Conservation (phyloP, 1,140 invertebrate species). For the Drosophila mayri region DNA sequence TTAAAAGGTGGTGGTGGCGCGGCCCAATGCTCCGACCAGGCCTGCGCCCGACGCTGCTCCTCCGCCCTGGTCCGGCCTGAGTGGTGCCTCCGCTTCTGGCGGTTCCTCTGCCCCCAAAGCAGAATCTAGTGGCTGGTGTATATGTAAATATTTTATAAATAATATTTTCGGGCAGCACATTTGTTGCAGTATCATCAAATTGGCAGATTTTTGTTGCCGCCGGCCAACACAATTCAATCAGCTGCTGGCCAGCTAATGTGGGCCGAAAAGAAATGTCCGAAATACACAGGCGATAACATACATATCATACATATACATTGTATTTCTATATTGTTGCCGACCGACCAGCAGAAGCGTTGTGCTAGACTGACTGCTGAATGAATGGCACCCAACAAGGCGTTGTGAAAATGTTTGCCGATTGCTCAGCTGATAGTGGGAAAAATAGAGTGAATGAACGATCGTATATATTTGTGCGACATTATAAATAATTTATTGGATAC, state of each 20-base stretch:
- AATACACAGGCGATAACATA: conserved; percentile 33
- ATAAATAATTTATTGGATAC: conserved; percentile 3
- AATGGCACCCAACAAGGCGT: conserved; percentile 48
- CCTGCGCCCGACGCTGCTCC: conserved; percentile 39
- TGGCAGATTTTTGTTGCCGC: conserved; percentile 76
- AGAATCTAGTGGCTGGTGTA: conserved; percentile 19
- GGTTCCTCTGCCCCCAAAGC: conserved; percentile 19
- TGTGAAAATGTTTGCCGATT: conserved; percentile 32
- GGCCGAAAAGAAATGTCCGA: conserved; percentile 28
- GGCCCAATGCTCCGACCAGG: conserved; percentile 53
- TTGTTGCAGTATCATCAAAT: conserved; percentile 82
- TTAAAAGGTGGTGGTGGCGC: conserved; percentile 81
- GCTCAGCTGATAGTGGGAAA: conserved; percentile 27
- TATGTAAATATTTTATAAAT: conserved; percentile 64
- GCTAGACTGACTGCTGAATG: conserved; percentile 69
- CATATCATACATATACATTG: conserved; percentile 1
- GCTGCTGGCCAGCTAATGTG: conserved; percentile 61
- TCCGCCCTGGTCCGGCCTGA: conserved; percentile 9
- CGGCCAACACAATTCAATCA: conserved; percentile 83
- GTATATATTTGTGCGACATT: background rate
- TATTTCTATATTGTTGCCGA: conserved; percentile 35
- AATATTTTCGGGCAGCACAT: conserved; percentile 80
- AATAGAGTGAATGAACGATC: conserved; percentile 29
- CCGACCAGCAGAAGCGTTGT: conserved; percentile 23
- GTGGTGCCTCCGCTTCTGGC: conserved; percentile 24